Base-by-base conservation (phyloP, 2,113 vertebrate genomes). In the Elephas maximus region DNA sequence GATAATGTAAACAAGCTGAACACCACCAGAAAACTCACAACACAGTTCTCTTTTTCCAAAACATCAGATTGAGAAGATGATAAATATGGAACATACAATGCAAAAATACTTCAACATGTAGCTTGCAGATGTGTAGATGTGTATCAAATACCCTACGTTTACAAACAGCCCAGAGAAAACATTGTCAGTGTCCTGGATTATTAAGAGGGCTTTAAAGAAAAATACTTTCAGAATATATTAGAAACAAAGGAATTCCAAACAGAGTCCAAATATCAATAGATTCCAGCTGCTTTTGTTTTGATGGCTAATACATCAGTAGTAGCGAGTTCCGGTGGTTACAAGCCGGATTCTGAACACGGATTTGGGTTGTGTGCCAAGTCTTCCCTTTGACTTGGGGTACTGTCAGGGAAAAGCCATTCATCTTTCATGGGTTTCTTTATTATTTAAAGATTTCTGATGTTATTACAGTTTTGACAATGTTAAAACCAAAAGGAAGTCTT, bases 1-100 rank as follows among this genome's bases (percentile, higher is more conserved):
- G 96, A 98, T 97, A 97, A 96, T 95, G 93, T 94, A 98, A 98
- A 97, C 86, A 98, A 98, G 94, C 94, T 63, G 88, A 98, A 88
- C 28, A n/a, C 88, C 88, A 95, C 76, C 30, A 8, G 88, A 94
- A 98, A 97, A 48, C 44, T 74, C 92, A 53, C 20, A 12, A 97
- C 94, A 95, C 28, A 84, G 65, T 1, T 28, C 26, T 44, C 81
- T 71, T 88, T 84, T 65, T 80, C 65, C 5, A 81, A 97, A 97
- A 96, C 81, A 90, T 94, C 23, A 96, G 62, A 95, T 97, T 97
- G 88, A 97, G 96, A 97, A 95, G 93, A 97, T 88, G 78, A 95
- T 92, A 95, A 97, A 92, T 96, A 45, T 37, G n/a, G 45, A 96
- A 14, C 18, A 45, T 23, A 67, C 83, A 95, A 80, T 92, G 74